Evolutionary conservation across 2,113 vertebrate species (phyloP).

Genomic region (Platanista minor): DNA sequence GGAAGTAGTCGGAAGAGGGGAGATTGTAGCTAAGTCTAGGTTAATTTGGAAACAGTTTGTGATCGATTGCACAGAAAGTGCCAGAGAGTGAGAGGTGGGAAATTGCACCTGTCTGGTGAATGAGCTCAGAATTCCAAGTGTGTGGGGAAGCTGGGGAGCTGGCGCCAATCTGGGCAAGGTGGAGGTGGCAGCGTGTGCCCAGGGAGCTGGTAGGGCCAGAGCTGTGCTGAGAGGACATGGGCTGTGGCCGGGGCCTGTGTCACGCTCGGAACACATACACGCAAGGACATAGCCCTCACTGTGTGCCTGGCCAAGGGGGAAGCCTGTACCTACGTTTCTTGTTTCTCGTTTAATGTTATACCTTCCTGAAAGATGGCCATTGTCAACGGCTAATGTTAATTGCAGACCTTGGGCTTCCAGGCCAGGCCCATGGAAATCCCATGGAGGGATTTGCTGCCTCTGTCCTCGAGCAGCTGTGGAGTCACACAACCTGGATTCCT

Average conservation of each 20-base stretch:
- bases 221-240: background rate
- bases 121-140: constrained; percentile 9
- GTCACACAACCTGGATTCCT: background rate
- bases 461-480: background rate
- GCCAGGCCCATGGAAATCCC: background rate
- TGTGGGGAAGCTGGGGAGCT: background rate
- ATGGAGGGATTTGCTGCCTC: rapidly evolving
- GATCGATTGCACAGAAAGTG: background rate
- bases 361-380: background rate
- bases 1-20: background rate
- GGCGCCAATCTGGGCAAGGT: background rate
- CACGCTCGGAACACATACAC: rapidly evolving
- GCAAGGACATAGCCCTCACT: background rate
- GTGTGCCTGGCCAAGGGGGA: no score
- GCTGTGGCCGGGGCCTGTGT: background rate
- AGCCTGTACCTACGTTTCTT: background rate
- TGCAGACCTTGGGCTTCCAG: background rate
- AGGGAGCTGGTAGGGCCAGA: background rate
- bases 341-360: background rate
- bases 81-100: constrained; percentile 3
- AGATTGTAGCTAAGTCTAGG: background rate
- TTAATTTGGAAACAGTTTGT: constrained; percentile 1
- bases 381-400: background rate
- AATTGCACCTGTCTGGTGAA: background rate
- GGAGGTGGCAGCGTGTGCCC: rapidly evolving